Percentiles rank a stretch among this genome's conserved stretches.
Conservation (phyloP, 2,113 vertebrate species). For the Oncorhynchus masou region DNA sequence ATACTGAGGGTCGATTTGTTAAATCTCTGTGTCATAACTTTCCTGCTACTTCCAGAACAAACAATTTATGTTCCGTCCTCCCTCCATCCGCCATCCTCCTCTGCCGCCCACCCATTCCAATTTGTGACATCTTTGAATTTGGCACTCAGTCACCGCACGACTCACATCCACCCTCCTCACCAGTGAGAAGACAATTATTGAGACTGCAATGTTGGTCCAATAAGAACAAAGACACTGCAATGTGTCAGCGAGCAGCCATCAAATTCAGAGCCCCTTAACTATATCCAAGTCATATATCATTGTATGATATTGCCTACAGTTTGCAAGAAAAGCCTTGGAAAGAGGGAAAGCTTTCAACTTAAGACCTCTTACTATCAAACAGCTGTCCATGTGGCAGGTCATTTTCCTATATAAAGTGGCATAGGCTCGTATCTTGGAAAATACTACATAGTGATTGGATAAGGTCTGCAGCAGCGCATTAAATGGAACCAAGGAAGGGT, state of each 20-base stretch:
- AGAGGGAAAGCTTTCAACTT: not conserved
- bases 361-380: not conserved
- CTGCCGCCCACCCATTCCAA: conserved; percentile 14
- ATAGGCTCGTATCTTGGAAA: not conserved
- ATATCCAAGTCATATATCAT: not conserved
- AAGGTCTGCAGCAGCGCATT: conserved; percentile 22
- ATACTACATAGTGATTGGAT: conserved; percentile 3
- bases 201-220: conserved; percentile 19
- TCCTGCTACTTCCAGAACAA: conserved; percentile 54
- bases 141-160: conserved; percentile 28
- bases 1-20: conserved; percentile 74
- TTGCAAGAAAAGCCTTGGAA: too few relatives aligned
- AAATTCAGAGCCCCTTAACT: not conserved
- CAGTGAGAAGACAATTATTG: conserved; percentile 12
- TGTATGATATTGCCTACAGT: not conserved
- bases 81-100: not conserved
- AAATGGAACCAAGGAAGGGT: conserved; percentile 10
- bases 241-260: conserved; percentile 17
- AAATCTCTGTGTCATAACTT: conserved; percentile 71
- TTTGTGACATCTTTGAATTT: conserved; percentile 21
- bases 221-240: not conserved
- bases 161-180: conserved; percentile 12
- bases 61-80: conserved; percentile 33
- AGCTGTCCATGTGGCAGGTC: not conserved
- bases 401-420: not conserved